Conservation (phyloP, 2,888 invertebrate species). For the Drosophila algonquin region DNA sequence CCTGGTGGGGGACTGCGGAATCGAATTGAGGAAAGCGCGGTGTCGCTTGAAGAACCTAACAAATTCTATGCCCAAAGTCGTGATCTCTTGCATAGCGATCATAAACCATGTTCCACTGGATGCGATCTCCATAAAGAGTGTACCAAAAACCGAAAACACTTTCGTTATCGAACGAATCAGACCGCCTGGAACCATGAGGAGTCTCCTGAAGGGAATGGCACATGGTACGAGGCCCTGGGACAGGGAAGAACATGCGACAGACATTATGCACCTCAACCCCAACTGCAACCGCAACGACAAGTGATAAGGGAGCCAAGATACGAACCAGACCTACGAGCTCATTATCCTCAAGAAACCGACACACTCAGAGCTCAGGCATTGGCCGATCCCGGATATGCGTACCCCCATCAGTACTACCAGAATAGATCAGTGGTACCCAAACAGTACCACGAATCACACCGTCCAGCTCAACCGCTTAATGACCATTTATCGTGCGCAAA, state of each 20-base stretch:
- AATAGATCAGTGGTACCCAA: neutral
- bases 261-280: neutral
- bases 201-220: neutral
- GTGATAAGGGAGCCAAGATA: neutral
- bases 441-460: neutral
- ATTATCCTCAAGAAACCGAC: no score
- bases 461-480: neutral
- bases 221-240: neutral
- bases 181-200: neutral
- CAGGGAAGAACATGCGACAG: neutral
- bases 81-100: neutral
- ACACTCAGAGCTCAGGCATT: neutral
- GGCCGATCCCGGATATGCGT: neutral
- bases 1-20: slow-evolving; percentile 47
- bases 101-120: neutral
- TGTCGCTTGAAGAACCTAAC: slow-evolving; percentile 45
- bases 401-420: neutral
- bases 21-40: slow-evolving; percentile 11
- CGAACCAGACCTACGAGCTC: neutral
- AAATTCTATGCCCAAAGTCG: slow-evolving; percentile 39
- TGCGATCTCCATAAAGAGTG: neutral
- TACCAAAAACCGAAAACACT: neutral
- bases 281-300: neutral
- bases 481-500: neutral
- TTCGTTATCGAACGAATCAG: neutral